Evolutionary conservation across 37 sponge, comb jelly and placozoan genomes (phyloP), one percentile per base, ranked within the genome.

Genomic region (Aplysina aerophoba): DNA sequence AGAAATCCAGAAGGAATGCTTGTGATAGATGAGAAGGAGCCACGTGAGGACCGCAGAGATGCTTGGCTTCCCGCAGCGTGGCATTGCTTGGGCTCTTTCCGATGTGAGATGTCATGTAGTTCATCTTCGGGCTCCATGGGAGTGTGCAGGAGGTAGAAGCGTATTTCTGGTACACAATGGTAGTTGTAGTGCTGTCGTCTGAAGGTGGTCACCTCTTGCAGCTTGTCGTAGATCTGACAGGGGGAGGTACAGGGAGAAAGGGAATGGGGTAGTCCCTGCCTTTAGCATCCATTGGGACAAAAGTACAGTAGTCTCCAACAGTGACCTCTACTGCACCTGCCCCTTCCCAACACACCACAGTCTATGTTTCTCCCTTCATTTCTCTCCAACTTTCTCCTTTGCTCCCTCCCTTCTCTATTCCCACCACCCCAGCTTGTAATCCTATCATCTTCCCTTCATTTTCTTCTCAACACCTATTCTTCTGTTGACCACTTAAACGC

Each of bases 171-270:
- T 0, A 93, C 90, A 3, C 20, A 4, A 31, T 84, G 85, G 36
- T 74, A 86, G 21, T 88, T 87, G 85, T 93, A 90, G 4, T 53
- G 8, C n/a, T 93, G 81, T 41, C 82, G 71, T 53, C 90, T 87
- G 40, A 84, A 90, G 62, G 77, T 86, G 15, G 55, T 36, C 1
- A 90, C 58, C 62, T 89, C 89, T 28, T 92, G 73, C 30, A 89
- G 73, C 31, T 71, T 63, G 20, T 40, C 1, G 54, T 75, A 75
- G 21, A 75, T 75, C 78, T 75, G 54, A n/a, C 38, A 14, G 53
- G 19, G 69, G 50, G n/a, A 28, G 16, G 5, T 36, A n/a, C 39
- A 54, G 27, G 12, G 24, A 19, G 55, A 22, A 44, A 54, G 4
- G 55, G 79, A 55, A 40, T 44, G 50, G 8, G 8, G 3, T 44